These are phyloP conservation scores for Megalonaias nervosa DNA, from an alignment of 1,140 invertebrate species.

Conservation along the genomic window DNA sequence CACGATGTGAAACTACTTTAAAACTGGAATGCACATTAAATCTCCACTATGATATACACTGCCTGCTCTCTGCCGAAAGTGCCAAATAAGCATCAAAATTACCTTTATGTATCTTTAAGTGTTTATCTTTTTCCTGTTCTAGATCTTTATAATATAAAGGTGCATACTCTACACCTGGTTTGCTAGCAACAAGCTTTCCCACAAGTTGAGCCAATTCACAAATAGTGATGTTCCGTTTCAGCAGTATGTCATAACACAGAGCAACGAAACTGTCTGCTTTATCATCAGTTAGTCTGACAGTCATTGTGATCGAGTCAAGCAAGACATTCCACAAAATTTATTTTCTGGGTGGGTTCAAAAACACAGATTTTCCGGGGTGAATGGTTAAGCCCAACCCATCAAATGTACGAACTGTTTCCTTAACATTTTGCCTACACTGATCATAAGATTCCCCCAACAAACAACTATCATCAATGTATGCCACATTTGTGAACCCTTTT, in stretches of 20 bases:
- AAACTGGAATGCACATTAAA: background rate
- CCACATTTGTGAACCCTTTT: background rate
- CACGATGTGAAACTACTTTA: background rate
- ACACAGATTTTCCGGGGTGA: constrained; percentile 1
- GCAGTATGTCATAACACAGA: background rate
- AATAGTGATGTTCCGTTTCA: background rate
- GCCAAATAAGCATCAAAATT: constrained; percentile 11
- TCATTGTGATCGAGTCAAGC: constrained; percentile 11
- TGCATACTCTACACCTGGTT: constrained; percentile 24
- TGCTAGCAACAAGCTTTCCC: constrained; percentile 26
- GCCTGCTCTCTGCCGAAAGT: background rate
- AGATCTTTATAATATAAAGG: constrained; percentile 28
- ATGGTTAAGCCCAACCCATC: constrained; percentile 1
- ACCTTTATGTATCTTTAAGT: constrained; percentile 11
- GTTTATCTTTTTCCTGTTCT: constrained; percentile 21
- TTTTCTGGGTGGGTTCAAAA: background rate
- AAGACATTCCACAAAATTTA: constrained; percentile 6
- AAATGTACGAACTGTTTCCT: background rate
- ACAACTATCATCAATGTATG: constrained; percentile 18
- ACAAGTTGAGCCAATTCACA: constrained; percentile 26
- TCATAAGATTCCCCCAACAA: background rate
- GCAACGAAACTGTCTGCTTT: background rate
- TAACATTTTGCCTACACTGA: background rate
- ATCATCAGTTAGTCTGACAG: background rate
- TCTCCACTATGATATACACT: constrained; percentile 9